phyloP scores from a whole-genome alignment of 2,888 invertebrate species.

The Nomada flava region DNA sequence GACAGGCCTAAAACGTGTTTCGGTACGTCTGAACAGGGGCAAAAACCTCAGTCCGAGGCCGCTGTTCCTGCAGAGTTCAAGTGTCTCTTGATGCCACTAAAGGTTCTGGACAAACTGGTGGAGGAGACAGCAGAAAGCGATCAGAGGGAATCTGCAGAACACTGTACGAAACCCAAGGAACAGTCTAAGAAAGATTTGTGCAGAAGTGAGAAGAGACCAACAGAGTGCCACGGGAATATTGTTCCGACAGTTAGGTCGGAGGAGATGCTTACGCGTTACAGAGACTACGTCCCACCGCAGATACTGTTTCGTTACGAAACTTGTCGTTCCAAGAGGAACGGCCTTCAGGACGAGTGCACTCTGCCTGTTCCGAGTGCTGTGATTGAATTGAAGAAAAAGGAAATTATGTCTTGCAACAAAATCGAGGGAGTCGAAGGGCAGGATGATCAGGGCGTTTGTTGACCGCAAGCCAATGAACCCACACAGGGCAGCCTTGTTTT shows the following conservation, averaged over 20 bases:
- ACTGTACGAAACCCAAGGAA: too few species aligned
- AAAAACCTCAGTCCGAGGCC: not conserved
- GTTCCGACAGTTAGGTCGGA: constrained; percentile 30
- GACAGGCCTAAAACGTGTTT: not conserved
- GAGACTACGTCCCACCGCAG: constrained; percentile 54
- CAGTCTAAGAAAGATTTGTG: not conserved
- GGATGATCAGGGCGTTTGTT: not conserved
- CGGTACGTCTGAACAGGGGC: too few species aligned
- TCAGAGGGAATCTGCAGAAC: too few species aligned
- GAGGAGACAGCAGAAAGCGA: too few species aligned
- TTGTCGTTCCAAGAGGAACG: constrained; percentile 71
- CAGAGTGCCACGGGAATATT: not conserved
- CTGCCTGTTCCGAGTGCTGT: constrained; percentile 57
- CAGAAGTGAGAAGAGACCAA: not conserved
- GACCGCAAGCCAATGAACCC: constrained; percentile 19
- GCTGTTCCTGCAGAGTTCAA: too few species aligned
- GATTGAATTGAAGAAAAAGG: constrained; percentile 45
- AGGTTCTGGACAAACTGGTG: too few species aligned
- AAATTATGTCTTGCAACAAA: not conserved
- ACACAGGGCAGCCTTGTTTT: not conserved
- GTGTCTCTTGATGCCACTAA: too few species aligned
- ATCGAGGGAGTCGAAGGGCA: not conserved
- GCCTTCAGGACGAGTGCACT: constrained; percentile 73
- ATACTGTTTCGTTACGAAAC: constrained; percentile 62
- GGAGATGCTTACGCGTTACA: constrained; percentile 59